phyloP scores from a whole-genome alignment of 1,140 invertebrate species.

The Diachasma alloeum region DNA sequence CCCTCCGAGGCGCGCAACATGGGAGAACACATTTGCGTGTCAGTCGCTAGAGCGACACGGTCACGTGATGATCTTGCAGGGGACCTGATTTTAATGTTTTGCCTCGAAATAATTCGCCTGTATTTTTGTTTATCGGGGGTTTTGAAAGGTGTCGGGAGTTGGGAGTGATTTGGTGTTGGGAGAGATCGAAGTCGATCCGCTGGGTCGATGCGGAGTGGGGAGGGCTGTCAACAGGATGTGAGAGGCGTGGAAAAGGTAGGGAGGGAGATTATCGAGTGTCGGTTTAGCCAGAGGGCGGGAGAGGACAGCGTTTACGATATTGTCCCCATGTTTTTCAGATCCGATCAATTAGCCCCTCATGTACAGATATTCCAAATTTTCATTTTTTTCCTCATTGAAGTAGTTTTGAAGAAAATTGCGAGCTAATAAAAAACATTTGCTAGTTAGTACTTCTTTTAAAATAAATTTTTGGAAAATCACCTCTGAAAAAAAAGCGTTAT shows the following conservation, averaged over 20 bases:
- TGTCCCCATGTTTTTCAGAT: too few species aligned
- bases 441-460: too few species aligned
- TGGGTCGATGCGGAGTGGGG: neutral
- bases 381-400: too few species aligned
- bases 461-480: too few species aligned
- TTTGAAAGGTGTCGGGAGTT: neutral
- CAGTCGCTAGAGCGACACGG: conserved; percentile 10
- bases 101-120: neutral
- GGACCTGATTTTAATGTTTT: neutral
- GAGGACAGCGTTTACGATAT: too few species aligned
- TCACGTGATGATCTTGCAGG: conserved; percentile 21
- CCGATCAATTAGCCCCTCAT: too few species aligned
- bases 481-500: neutral
- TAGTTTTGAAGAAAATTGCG: too few species aligned
- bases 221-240: neutral
- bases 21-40: conserved; percentile 8
- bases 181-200: neutral
- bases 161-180: neutral
- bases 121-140: neutral
- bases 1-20: neutral
- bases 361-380: too few species aligned
- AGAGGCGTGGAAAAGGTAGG: neutral
- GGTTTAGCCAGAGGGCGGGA: neutral
- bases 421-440: too few species aligned
- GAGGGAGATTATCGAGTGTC: neutral